Percentiles rank a stretch among this genome's conserved stretches.
phyloP scores from a whole-genome alignment of 53 echinoderm and acorn worm species.

The Hippasteria phrygiana region DNA sequence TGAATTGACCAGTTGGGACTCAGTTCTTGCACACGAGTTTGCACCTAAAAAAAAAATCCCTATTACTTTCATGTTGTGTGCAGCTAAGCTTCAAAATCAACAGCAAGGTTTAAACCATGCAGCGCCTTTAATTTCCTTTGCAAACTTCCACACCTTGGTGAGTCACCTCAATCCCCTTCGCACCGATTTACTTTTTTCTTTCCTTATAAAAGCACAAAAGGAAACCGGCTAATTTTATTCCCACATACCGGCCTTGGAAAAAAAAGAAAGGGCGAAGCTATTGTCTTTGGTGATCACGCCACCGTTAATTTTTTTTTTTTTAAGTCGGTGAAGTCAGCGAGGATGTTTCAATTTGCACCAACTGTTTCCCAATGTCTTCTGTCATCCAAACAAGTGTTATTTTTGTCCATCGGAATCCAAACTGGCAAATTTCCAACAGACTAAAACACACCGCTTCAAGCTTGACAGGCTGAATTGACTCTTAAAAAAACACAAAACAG shows the following conservation, averaged over 20 bases:
- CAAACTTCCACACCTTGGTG: background rate
- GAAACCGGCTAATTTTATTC: constrained; percentile 30
- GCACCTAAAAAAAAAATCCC: too few species aligned
- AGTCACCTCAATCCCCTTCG: background rate
- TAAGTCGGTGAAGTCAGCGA: background rate
- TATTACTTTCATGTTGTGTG: background rate
- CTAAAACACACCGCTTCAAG: too few species aligned
- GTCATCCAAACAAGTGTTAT: background rate
- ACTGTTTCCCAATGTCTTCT: background rate
- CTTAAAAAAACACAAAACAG: too few species aligned
- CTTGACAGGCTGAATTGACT: too few species aligned
- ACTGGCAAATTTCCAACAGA: too few species aligned
- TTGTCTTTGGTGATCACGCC: constrained; percentile 9
- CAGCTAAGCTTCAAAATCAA: background rate
- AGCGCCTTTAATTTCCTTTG: background rate
- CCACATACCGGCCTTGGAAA: constrained; percentile 10
- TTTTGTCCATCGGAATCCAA: too few species aligned
- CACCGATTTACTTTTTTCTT: background rate
- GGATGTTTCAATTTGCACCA: constrained; percentile 43
- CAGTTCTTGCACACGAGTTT: too few species aligned
- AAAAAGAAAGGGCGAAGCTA: background rate
- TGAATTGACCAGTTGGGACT: too few species aligned
- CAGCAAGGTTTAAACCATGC: background rate
- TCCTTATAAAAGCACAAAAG: background rate
- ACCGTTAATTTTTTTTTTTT: background rate